Evolutionary conservation across 2,888 invertebrate genomes (phyloP).

Genomic region (Gisinianus flammeolus): DNA sequence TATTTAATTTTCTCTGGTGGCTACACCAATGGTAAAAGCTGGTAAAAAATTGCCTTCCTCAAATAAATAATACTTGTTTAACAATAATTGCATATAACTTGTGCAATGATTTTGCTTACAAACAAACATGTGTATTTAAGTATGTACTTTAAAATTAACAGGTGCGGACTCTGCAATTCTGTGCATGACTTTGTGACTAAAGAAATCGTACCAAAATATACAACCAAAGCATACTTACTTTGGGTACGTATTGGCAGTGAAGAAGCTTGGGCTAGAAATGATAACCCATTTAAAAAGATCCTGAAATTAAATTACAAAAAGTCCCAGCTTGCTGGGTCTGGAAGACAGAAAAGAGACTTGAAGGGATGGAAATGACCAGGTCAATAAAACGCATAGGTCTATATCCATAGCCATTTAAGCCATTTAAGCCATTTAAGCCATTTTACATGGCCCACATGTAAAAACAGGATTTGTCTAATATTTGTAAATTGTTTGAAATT

Average conservation of each 20-base stretch:
- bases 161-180: conserved; percentile 27
- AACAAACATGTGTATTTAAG: not conserved
- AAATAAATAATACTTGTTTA: not conserved
- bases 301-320: conserved; percentile 1
- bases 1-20: conserved; percentile 19
- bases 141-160: not conserved
- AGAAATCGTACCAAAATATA: conserved; percentile 7
- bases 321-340: conserved; percentile 5
- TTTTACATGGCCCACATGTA: no score
- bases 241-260: conserved; percentile 18
- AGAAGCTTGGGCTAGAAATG: not conserved
- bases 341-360: conserved; percentile 6
- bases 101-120: no score
- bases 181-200: not conserved
- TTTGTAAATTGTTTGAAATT: no score
- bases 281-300: conserved; percentile 18
- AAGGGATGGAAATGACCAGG: not conserved
- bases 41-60: conserved; percentile 2
- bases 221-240: conserved; percentile 2
- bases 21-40: conserved; percentile 24
- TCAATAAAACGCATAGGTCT: no score
- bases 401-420: no score
- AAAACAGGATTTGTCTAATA: no score
- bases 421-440: no score
- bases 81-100: no score